Evolutionary conservation across 1,140 invertebrate species (phyloP), one percentile per base, ranked within the genome.

Genomic region (Pseudomyrmex concolor): DNA sequence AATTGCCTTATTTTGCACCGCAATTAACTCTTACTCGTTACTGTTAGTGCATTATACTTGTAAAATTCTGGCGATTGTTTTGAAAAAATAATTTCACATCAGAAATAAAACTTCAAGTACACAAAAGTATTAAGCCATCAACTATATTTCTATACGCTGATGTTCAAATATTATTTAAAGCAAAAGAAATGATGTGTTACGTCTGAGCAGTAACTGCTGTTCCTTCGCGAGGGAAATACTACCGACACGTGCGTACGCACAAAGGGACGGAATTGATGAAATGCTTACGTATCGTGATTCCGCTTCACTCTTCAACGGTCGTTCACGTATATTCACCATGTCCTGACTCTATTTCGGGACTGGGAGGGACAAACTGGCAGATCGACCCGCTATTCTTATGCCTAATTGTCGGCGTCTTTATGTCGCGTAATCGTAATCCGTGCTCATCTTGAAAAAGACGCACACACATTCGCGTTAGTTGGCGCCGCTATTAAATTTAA

Each of bases 281-380:
- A 63, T 45, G 55, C 17, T n/a, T 55, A 81, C 59, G 17, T 72
- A 68, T 17, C 25, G 17, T 66, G 8, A 57, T 77, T 78, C 64
- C 62, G 63, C 43, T 19, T 17, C 25, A 15, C 22, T 43, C 50
- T 57, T 62, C 60, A 66, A 45, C 34, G 48, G 66, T 22, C 51
- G 48, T 1, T 17, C 55, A 55, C 34, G 34, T 22, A 34, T 25
- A 51, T 83, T 66, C 34, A 43, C 12, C 17, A 43, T 51, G 34
- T 55, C 63, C 25, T n/a, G 55, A 63, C 54, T 86, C 85, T 86
- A 86, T 85, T 86, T 85, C 51, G 8, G 43, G 68, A 85, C 10
- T 5, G 8, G 50, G 19, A 43, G 22, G 13, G 12, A 7, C 19
- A 57, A 54, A 50, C 54, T 81, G 43, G 43, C 17, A 73, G 62